Conservation (phyloP, 2,888 invertebrate species). For the Cetonia aurata region DNA sequence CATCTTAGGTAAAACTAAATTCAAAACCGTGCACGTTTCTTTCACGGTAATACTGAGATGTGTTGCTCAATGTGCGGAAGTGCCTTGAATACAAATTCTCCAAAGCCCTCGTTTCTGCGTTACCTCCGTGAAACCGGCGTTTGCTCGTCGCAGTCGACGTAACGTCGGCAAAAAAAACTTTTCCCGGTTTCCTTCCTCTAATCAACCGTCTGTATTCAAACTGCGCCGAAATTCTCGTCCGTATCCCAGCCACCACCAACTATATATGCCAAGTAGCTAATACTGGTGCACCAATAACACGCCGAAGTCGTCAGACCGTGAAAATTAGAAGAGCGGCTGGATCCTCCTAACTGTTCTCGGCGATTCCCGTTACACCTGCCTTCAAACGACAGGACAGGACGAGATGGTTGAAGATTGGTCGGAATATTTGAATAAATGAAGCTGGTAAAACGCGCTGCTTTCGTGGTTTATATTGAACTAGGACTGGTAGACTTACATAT, state of each 20-base stretch:
- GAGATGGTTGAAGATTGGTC: background rate
- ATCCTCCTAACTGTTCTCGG: slow-evolving; percentile 23
- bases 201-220: slow-evolving; percentile 38
- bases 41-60: background rate
- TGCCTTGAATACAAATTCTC: slow-evolving; percentile 18
- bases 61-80: background rate
- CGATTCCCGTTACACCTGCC: slow-evolving; percentile 35
- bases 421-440: slow-evolving; percentile 26
- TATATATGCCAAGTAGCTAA: background rate
- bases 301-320: slow-evolving; percentile 10
- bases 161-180: background rate
- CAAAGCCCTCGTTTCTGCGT: background rate
- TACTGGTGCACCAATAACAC: background rate
- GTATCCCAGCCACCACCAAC: background rate
- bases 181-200: slow-evolving; percentile 11
- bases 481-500: too few relatives aligned
- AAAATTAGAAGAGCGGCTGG: slow-evolving; percentile 32
- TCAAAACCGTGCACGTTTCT: background rate
- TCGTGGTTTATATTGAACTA: too few relatives aligned
- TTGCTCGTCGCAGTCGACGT: background rate
- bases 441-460: slow-evolving; percentile 4
- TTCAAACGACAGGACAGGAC: background rate
- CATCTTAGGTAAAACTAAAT: slow-evolving; percentile 10
- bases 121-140: background rate
- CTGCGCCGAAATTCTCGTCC: slow-evolving; percentile 22